Evolutionary conservation across 2,113 vertebrate species (phyloP), one percentile per base, ranked within the genome.

Genomic region (Gobius niger): DNA sequence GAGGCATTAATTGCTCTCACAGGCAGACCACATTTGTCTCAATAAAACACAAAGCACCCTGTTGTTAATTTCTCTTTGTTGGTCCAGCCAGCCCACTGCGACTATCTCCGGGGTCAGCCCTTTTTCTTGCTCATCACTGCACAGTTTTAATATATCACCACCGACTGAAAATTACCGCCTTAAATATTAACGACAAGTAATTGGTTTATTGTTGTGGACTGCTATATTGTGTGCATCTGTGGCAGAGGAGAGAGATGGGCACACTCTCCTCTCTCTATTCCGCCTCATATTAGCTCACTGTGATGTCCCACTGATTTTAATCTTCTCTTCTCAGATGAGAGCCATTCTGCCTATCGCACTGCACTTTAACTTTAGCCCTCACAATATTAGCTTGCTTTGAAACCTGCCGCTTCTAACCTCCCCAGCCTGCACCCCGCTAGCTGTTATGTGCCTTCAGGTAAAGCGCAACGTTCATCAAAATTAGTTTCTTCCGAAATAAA

Each of bases 291-390:
- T 87, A 78, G 86, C 82, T 88, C 9, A 75, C 90, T 87, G 85
- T 86, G 90, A 91, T 88, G 88, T 92, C 92, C 92, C 88, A 93
- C 92, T 93, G 92, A 93, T 91, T 93, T 92, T 92, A 93, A 93
- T 93, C 91, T 92, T 91, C 84, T 91, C 85, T 86, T 84, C 87
- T 91, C 92, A 89, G 87, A 91, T 90, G 91, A 93, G 91, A 91
- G 83, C 90, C 72, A 90, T 92, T 92, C 86, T 82, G 82, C 73
- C 84, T 88, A 82, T 90, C 84, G 77, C 82, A 49, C 72, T 88
- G 82, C 85, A 86, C 89, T 91, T 90, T 89, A 91, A 90, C 87
- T 89, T 82, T 84, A 84, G 82, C 81, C 83, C 85, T 83, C 73
- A 84, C 88, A 91, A 92, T 91, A 90, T 88, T 78, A 85, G 79